phyloP scores from a whole-genome alignment of 2,888 invertebrate species.

The Chrysolina oricalcia region DNA sequence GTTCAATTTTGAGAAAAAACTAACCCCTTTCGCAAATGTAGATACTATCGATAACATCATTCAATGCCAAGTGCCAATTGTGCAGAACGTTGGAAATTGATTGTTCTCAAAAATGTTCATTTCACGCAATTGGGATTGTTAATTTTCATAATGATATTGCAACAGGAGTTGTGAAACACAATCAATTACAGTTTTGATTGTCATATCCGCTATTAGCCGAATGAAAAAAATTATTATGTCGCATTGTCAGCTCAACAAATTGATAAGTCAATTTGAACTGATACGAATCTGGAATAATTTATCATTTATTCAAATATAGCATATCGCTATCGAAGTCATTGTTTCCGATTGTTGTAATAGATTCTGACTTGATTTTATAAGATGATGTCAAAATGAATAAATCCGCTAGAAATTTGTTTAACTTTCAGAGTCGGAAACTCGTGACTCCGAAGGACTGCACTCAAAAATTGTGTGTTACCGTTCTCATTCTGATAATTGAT shows the following conservation, averaged over 20 bases:
- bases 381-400: background rate
- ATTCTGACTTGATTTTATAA: background rate
- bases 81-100: too few relatives aligned
- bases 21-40: too few relatives aligned
- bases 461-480: too few relatives aligned
- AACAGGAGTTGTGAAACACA: background rate
- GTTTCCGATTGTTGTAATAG: background rate
- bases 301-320: background rate
- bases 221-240: background rate
- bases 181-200: background rate
- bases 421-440: too few relatives aligned
- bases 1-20: too few relatives aligned
- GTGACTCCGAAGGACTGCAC: too few relatives aligned
- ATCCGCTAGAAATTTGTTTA: background rate
- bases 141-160: too few relatives aligned
- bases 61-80: too few relatives aligned
- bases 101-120: background rate
- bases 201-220: background rate
- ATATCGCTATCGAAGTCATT: background rate
- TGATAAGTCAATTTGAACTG: conserved; percentile 9
- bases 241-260: conserved; percentile 3
- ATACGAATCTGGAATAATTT: background rate
- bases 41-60: too few relatives aligned
- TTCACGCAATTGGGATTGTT: too few relatives aligned
- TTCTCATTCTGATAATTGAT: too few relatives aligned